Conservation (phyloP, 2,888 invertebrate genomes). For the Andrena bucephala region DNA sequence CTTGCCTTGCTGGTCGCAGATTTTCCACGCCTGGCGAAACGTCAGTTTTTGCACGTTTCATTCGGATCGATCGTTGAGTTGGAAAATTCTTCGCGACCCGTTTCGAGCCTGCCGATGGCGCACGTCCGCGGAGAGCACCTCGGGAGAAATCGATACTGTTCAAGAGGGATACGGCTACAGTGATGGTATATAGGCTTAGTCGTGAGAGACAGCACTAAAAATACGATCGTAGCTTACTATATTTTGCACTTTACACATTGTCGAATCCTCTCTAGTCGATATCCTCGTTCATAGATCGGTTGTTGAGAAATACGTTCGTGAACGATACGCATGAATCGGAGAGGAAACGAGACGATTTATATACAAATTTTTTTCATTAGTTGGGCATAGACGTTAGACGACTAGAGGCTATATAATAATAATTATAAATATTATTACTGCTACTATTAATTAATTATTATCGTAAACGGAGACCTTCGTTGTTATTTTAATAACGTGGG, state of each 20-base stretch:
- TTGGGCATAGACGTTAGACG: conserved; percentile 82
- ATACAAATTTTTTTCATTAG: conserved; percentile 79
- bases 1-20: conserved; percentile 57
- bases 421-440: conserved; percentile 77
- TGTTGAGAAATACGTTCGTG: conserved; percentile 45
- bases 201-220: conserved; percentile 78
- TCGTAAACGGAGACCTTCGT: conserved; percentile 72
- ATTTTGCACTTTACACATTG: conserved; percentile 82
- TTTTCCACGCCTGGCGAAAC: conserved; percentile 9
- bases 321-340: conserved; percentile 54
- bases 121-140: not conserved
- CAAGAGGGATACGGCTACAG: conserved; percentile 64
- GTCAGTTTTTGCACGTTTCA: not conserved
- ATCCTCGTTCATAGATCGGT: conserved; percentile 58
- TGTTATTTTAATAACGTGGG: conserved; percentile 68
- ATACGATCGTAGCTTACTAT: conserved; percentile 82
- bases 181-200: conserved; percentile 78
- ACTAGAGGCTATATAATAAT: conserved; percentile 84
- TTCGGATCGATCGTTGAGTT: not conserved
- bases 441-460: conserved; percentile 78
- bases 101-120: conserved; percentile 1
- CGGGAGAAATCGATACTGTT: conserved; percentile 48
- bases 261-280: conserved; percentile 71
- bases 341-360: conserved; percentile 71
- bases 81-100: not conserved